Evolutionary conservation across 2,888 invertebrate genomes (phyloP).

Genomic region (Idaea aversata): DNA sequence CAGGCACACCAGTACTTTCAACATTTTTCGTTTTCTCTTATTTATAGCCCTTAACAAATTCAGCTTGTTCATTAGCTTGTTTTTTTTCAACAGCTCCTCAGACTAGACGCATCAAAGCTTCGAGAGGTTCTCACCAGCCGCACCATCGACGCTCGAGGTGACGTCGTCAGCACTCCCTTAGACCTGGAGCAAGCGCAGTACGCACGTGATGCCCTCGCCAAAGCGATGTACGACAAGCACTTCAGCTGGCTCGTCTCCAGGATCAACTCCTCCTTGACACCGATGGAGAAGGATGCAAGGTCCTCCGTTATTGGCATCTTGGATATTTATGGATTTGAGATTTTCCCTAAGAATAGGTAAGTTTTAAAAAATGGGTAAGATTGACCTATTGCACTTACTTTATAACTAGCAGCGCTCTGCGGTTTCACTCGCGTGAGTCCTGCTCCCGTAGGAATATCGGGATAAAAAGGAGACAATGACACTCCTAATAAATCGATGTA

Average conservation of each 20-base stretch:
- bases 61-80: not conserved
- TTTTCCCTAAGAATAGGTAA: conserved; percentile 93
- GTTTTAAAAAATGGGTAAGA: conserved; percentile 13
- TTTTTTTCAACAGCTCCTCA: conserved; percentile 82
- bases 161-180: conserved; percentile 90
- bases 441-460: no score
- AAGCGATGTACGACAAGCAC: conserved; percentile 93
- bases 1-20: no score
- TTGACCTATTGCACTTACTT: not conserved
- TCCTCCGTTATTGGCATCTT: conserved; percentile 92
- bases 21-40: no score
- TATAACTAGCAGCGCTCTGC: no score
- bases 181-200: conserved; percentile 90
- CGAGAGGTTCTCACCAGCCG: conserved; percentile 88
- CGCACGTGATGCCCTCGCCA: conserved; percentile 93
- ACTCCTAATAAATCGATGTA: no score
- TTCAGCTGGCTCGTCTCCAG: conserved; percentile 94
- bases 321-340: conserved; percentile 97
- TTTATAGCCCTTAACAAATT: no score
- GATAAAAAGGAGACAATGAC: no score
- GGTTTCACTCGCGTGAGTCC: no score
- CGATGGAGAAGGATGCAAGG: conserved; percentile 75
- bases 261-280: conserved; percentile 87
- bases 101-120: conserved; percentile 83
- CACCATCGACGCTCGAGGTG: conserved; percentile 92